Evolutionary conservation across 2,888 invertebrate species (phyloP), one percentile per base, ranked within the genome.

Genomic region (Drosophila vallismaia): DNA sequence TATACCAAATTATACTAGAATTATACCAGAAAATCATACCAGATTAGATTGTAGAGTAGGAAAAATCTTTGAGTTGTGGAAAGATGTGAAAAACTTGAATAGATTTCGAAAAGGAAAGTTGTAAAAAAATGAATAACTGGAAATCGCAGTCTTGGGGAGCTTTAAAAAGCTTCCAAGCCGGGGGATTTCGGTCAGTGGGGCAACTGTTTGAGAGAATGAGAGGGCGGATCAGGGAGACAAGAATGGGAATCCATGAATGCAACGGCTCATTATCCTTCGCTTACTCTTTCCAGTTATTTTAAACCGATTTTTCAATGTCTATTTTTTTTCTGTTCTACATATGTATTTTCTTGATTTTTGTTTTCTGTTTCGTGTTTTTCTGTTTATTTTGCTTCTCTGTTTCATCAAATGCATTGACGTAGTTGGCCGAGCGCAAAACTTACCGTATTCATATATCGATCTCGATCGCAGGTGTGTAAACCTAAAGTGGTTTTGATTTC

Each of bases 401-500:
- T 67, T 69, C 71, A 68, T 72, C 77, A 71, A 79, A 68, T 79
- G 76, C 67, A 85, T 85, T 82, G 81, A 82, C 81, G 81, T 77
- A 81, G 77, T 77, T 73, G 68, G 14, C 52, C 12, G 38, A 26
- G 54, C 49, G 66, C 38, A 31, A 56, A 68, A 54, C 46, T 59
- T 24, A 40, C 4, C 36, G 36, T 36, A 36, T 28, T 5, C 5
- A 28, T 59, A 62, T 50, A 74, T 29, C 66, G 66, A 62, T 66
- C 73, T 73, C 64, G 71, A 69, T 79, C 52, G 85, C 85, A 82
- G 85, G 86, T 79, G 83, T 82, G 76, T 72, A 67, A 70, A 76
- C 67, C 74, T 64, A 77, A 85, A 82, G 81, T 82, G 83, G 83
- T 82, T 82, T 85, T 71, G 62, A 82, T 82, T 82, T 82, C 86